phyloP scores from a whole-genome alignment of 2,888 invertebrate genomes.

The Bembecia ichneumoniformis region DNA sequence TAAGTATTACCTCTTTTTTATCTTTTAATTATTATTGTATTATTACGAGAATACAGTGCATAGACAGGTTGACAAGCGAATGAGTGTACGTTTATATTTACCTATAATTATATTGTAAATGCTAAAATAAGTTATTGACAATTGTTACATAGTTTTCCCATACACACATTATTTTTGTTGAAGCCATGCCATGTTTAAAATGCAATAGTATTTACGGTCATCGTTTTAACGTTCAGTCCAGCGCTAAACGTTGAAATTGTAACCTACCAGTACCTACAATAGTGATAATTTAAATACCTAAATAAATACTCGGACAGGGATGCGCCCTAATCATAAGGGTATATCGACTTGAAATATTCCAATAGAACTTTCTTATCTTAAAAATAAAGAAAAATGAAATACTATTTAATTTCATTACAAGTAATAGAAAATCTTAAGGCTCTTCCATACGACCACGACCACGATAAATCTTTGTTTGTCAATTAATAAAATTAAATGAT shows the following conservation, averaged over 20 bases:
- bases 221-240: slow-evolving; percentile 16
- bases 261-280: slow-evolving; percentile 52
- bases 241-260: slow-evolving; percentile 1
- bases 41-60: slow-evolving; percentile 10
- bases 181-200: slow-evolving; percentile 66
- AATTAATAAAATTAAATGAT: too few species aligned
- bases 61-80: slow-evolving; percentile 10
- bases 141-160: slow-evolving; percentile 67
- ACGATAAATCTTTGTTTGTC: too few species aligned
- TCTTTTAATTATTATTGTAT: slow-evolving; percentile 40
- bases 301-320: slow-evolving; percentile 48
- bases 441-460: too few species aligned
- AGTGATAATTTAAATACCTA: slow-evolving; percentile 51
- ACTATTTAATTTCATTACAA: too few species aligned
- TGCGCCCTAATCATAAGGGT: slow-evolving; percentile 38
- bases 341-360: slow-evolving; percentile 30
- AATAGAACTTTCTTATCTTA: too few species aligned
- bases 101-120: slow-evolving; percentile 44
- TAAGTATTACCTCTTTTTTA: slow-evolving; percentile 67
- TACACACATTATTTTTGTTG: slow-evolving; percentile 67
- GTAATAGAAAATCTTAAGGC: too few species aligned
- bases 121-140: slow-evolving; percentile 56
- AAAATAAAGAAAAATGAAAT: too few species aligned
- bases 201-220: slow-evolving; percentile 57
- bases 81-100: slow-evolving; percentile 14